phyloP scores from a whole-genome alignment of 2,113 vertebrate species.

The Platichthys flesus region DNA sequence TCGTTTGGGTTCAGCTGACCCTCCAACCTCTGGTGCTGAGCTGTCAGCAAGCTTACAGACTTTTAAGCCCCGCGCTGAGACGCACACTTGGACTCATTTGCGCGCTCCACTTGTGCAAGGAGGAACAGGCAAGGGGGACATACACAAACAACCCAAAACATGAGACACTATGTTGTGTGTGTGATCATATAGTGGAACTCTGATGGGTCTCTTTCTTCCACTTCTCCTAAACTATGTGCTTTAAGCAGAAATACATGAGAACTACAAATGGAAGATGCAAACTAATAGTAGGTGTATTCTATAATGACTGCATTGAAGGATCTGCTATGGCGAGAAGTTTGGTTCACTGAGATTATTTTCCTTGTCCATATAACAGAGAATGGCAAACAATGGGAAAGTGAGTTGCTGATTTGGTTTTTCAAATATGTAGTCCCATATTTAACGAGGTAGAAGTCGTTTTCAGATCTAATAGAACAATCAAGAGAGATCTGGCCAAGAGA shows the following conservation, averaged over 20 bases:
- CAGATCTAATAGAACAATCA: too few species aligned
- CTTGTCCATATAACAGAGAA: neutral
- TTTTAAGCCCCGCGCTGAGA: conserved; percentile 60
- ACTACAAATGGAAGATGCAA: too few species aligned
- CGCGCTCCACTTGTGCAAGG: conserved; percentile 5
- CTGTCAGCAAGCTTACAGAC: conserved; percentile 65
- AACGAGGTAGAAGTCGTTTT: too few species aligned
- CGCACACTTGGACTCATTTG: conserved; percentile 20
- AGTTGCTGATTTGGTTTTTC: neutral
- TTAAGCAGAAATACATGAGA: neutral
- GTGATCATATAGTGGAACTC: too few species aligned
- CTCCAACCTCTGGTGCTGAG: conserved; percentile 48
- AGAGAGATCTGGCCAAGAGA: too few species aligned
- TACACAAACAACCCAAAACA: neutral
- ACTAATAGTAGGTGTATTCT: too few species aligned
- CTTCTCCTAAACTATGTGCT: neutral
- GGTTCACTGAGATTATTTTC: too few species aligned
- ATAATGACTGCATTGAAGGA: too few species aligned
- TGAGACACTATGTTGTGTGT: too few species aligned
- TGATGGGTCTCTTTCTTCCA: too few species aligned
- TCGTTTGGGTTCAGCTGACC: conserved; percentile 50
- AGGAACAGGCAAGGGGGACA: neutral
- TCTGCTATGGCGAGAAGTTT: too few species aligned
- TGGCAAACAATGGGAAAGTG: neutral
- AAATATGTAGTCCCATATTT: neutral